Base-by-base conservation (phyloP, 2,888 invertebrate species). In the Phyto melanocephala region DNA sequence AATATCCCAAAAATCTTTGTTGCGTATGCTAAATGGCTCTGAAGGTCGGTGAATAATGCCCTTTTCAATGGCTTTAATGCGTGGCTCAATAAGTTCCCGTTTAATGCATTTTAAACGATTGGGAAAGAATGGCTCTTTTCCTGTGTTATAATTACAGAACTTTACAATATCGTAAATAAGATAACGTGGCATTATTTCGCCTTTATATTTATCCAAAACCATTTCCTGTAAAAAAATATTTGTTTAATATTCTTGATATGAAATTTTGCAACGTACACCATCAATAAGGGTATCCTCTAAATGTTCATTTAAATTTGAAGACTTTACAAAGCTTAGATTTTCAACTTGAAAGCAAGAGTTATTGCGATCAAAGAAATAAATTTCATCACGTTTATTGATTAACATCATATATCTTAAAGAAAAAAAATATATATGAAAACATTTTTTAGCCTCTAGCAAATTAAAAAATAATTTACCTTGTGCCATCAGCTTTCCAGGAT, bases 401-500 rank as follows among this genome's bases (percentile, higher is more conserved):
- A 98, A 92, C 97, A 99, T 97, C 96, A 99, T 96, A 90, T 98
- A 99, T 88, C 98, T 79, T 33, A 37, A 50, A n/a, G 22, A 60
- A 54, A 54, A 11, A 17, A 20, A 7, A 24, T 42, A 28, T 28
- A 45, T n/a, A 7, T 50, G 7, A 5, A 24, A 52, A 63, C 8
- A 42, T 42, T n/a, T n/a, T n/a, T n/a, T n/a, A n/a, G n/a, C n/a
- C n/a, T n/a, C n/a, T n/a, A n/a, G 28, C 3, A 6, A 37, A 47
- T 47, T 20, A 20, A 47, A 10, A 0, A 3, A 20, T 20, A 6
- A 11, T 22, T 10, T 89, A 96, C 95, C 97, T 95, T 37, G 96
- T 96, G 42, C 99, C 99, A 91, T 99, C 99, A 10, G 99, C 99
- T 90, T 99, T 99, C 99, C 99, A 99, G 1, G 99, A 99, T 0